Percentiles rank a stretch among this genome's conserved stretches.
These are phyloP conservation scores for Epinotia demarniana DNA, from an alignment of 2,888 invertebrate genomes.

Conservation along the genomic window DNA sequence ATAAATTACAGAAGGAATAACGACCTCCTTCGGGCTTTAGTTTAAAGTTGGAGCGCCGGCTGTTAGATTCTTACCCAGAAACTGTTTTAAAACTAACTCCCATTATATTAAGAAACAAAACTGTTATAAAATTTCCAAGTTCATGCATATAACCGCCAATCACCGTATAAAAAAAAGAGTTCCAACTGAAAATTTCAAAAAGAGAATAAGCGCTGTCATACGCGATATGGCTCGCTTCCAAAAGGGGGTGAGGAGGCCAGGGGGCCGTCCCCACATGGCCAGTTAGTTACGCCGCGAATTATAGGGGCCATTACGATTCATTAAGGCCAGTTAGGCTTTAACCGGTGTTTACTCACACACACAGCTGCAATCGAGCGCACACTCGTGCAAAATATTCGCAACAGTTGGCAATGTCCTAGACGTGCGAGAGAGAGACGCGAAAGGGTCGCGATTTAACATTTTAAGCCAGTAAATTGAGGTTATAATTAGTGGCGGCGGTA, in stretches of 20 bases:
- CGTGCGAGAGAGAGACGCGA: constrained; percentile 61
- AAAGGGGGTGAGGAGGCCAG: constrained; percentile 58
- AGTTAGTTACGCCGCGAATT: constrained; percentile 86
- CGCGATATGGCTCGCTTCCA: constrained; percentile 83
- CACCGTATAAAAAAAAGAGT: constrained; percentile 66
- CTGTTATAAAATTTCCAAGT: constrained; percentile 10
- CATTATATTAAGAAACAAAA: constrained; percentile 3
- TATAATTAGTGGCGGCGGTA: constrained; percentile 78
- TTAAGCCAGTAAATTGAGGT: constrained; percentile 75
- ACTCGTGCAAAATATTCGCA: constrained; percentile 62
- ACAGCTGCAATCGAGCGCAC: constrained; percentile 54
- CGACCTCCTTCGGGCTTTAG: constrained; percentile 80
- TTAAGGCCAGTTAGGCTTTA: constrained; percentile 86
- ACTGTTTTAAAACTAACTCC: constrained; percentile 55
- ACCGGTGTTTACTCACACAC: constrained; percentile 84
- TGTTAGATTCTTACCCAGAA: constrained; percentile 66
- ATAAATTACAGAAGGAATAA: constrained; percentile 83
- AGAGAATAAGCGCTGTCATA: constrained; percentile 80
- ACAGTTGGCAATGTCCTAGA: constrained; percentile 74
- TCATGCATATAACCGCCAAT: constrained; percentile 80
- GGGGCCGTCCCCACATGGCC: constrained; percentile 79
- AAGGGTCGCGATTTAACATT: constrained; percentile 72
- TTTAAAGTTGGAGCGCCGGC: constrained; percentile 79
- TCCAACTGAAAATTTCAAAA: constrained; percentile 79
- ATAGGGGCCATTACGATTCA: constrained; percentile 86